phyloP scores from a whole-genome alignment of 2,113 vertebrate genomes.

The Cryptoleucopteryx plumbea region DNA sequence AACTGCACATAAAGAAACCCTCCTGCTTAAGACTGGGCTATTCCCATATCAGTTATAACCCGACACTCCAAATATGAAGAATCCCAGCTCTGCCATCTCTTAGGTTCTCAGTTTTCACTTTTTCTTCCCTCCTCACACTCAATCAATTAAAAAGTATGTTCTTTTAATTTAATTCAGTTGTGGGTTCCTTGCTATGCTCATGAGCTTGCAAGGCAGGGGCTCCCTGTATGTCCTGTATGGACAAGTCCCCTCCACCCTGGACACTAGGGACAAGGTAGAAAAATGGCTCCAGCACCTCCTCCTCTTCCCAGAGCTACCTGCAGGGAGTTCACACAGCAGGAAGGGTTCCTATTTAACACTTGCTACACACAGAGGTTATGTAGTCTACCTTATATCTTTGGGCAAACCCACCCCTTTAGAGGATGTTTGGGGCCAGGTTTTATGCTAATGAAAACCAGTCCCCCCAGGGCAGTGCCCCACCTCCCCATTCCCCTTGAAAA shows the following conservation, averaged over 20 bases:
- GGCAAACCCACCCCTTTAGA: background rate
- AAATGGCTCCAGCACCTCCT: background rate
- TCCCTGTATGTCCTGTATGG: background rate
- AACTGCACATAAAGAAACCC: background rate
- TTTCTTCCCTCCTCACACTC: background rate
- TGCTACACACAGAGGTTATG: fast-evolving
- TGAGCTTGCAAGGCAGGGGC: background rate
- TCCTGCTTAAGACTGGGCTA: background rate
- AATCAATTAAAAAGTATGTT: background rate
- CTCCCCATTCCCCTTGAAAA: background rate
- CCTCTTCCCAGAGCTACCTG: background rate
- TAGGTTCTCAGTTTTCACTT: background rate
- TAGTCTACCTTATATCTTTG: background rate
- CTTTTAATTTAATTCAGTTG: background rate
- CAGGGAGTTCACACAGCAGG: background rate
- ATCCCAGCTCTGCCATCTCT: background rate
- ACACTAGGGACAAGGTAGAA: background rate
- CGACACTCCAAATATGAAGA: background rate
- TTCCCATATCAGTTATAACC: background rate
- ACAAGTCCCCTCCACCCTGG: background rate
- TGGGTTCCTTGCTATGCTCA: fast-evolving
- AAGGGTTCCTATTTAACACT: background rate
- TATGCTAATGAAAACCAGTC: background rate
- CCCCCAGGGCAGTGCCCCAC: background rate
- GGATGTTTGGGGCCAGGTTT: background rate